phyloP scores from a whole-genome alignment of 2,113 vertebrate species.

The Oryzias javanicus region DNA sequence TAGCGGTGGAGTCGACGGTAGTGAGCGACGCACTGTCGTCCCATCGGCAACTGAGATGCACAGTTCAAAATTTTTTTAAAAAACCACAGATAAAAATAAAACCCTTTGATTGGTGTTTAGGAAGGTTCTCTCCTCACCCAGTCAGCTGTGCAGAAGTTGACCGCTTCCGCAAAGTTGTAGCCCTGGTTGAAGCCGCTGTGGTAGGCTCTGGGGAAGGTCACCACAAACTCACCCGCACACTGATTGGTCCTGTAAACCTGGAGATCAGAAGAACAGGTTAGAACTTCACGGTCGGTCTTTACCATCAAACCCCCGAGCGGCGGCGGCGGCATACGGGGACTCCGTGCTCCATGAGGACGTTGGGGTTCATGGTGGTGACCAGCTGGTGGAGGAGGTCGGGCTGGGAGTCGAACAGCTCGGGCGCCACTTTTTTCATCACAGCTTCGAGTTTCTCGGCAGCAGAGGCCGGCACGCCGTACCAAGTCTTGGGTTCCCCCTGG shows the following conservation, averaged over 20 bases:
- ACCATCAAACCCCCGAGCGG: neutral
- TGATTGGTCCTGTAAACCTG: slow-evolving; percentile 98
- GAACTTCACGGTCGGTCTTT: neutral
- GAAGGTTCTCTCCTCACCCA: slow-evolving; percentile 78
- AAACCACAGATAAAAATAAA: too few species aligned
- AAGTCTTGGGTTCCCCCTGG: slow-evolving; percentile 98
- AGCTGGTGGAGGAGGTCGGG: slow-evolving; percentile 96
- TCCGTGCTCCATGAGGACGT: slow-evolving; percentile 95
- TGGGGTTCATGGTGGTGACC: slow-evolving; percentile 99
- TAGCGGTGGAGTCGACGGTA: slow-evolving; percentile 91
- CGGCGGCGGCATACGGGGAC: slow-evolving; percentile 84
- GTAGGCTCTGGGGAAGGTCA: slow-evolving; percentile 97
- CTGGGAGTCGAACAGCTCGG: slow-evolving; percentile 95
- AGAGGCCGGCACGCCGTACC: slow-evolving; percentile 95
- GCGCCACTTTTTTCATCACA: slow-evolving; percentile 95
- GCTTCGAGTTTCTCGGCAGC: slow-evolving; percentile 95
- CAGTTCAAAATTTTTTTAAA: neutral
- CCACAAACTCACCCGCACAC: slow-evolving; percentile 97
- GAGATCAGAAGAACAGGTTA: neutral
- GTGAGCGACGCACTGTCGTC: slow-evolving; percentile 94
- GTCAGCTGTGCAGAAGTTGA: slow-evolving; percentile 99
- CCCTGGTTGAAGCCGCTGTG: slow-evolving; percentile 99
- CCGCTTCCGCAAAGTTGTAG: slow-evolving; percentile 98
- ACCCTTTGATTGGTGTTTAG: neutral
- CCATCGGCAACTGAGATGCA: slow-evolving; percentile 83